phyloP scores from a whole-genome alignment of 2,888 invertebrate genomes.

The Cephus pygmeus region DNA sequence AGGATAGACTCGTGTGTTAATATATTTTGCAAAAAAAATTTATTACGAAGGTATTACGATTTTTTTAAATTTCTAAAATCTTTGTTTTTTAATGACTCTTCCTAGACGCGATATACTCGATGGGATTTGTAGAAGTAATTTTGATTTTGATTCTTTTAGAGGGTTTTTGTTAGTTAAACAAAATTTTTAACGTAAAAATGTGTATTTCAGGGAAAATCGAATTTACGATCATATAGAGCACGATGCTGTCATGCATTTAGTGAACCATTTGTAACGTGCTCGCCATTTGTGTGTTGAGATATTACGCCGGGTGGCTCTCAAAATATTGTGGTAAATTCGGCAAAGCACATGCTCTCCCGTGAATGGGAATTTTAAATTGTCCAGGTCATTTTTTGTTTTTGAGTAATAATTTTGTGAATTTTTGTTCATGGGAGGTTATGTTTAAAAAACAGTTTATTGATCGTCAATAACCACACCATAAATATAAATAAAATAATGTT shows the following conservation, averaged over 20 bases:
- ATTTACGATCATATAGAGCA: neutral
- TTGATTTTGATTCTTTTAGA: neutral
- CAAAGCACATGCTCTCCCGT: neutral
- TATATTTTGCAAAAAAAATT: no score
- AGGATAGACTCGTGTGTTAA: neutral
- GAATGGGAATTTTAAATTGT: neutral
- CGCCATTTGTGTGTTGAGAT: neutral
- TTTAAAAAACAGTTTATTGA: neutral
- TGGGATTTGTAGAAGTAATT: neutral
- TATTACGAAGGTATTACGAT: no score
- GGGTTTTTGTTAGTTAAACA: neutral
- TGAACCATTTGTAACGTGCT: neutral
- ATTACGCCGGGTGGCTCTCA: neutral
- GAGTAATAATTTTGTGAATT: neutral
- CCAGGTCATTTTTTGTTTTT: neutral
- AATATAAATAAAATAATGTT: neutral
- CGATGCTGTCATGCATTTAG: neutral
- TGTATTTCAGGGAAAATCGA: neutral
- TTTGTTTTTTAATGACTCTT: neutral
- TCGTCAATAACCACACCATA: neutral
- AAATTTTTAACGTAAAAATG: neutral
- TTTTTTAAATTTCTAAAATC: neutral
- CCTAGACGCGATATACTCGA: neutral
- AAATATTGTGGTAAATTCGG: neutral
- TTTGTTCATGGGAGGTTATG: neutral